Base-by-base conservation (phyloP, 2,888 invertebrate genomes). In the Patella caerulea region DNA sequence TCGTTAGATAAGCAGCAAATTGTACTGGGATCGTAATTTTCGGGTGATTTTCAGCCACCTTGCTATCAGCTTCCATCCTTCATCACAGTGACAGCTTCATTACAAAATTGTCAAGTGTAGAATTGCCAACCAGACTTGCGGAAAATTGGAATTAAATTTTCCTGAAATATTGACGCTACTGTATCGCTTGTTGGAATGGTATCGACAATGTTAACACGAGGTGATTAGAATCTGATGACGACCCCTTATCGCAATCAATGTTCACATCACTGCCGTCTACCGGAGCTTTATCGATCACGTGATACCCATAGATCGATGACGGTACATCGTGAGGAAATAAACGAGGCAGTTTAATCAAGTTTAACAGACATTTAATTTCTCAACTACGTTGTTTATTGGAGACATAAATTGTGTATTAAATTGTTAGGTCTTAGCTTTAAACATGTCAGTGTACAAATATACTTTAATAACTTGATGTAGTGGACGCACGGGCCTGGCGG, bases 91-190 rank as follows among this genome's bases (percentile, higher is more conserved):
- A 83, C 82, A 83, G 78, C 77, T 83, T 81, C 82, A 83, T 83
- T 83, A 81, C 80, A 81, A 76, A 77, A 80, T 81, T 83, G 82
- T 83, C 82, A 83, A 79, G 78, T 81, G 78, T 78, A 83, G 81
- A 83, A 83, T 81, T 81, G 78, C 78, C 79, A 79, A 78, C 77
- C 78, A 79, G 76, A 79, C 79, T 81, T 83, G 82, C 82, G 82
- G 82, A 83, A 83, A 83, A 83, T 83, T 83, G 81, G 82, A 83
- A 81, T 83, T 83, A 83, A 83, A 81, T 83, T 83, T 81, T 74
- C 79, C 79, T 81, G 77, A 83, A 83, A 83, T 83, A 83, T 80
- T 83, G 82, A 80, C 79, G 80, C 79, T 59, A 73, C 54, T 65
- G 65, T 59, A 59, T 78, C 73, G 19, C 65, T 65, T 59, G 19